Evolutionary conservation across 2,797 vertebrate species (phyloP).

Genomic region (Channa striata): DNA sequence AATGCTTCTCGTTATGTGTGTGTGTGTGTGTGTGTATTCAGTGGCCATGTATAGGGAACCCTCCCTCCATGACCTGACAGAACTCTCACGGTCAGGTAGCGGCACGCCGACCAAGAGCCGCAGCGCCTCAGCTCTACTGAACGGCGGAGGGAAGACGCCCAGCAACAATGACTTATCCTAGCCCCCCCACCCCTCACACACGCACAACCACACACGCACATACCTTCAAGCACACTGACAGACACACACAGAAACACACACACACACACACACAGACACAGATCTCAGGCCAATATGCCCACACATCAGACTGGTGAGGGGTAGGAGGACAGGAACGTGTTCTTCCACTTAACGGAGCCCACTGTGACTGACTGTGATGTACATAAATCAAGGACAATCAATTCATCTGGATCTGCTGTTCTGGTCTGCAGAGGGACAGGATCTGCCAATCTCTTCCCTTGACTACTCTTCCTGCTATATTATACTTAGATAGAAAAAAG

Average conservation of each 20-base stretch:
- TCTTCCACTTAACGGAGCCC: constrained; percentile 75
- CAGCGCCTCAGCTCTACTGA: constrained; percentile 82
- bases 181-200: constrained; percentile 55
- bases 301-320: constrained; percentile 64
- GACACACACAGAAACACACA: constrained; percentile 17
- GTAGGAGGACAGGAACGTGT: constrained; percentile 52
- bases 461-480: constrained; percentile 57
- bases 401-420: constrained; percentile 65
- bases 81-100: constrained; percentile 84
- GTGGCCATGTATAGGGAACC: constrained; percentile 87
- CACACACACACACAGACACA: constrained; percentile 38
- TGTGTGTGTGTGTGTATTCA: constrained; percentile 47
- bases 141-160: constrained; percentile 81
- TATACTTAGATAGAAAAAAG: constrained; percentile 41
- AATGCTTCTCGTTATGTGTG: constrained; percentile 48
- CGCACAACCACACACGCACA: constrained; percentile 18
- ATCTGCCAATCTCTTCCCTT: constrained; percentile 56
- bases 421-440: constrained; percentile 54
- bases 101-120: constrained; percentile 85
- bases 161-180: constrained; percentile 85
- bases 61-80: constrained; percentile 84
- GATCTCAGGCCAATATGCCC: constrained; percentile 76
- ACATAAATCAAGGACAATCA: constrained; percentile 82
- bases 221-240: constrained; percentile 18
- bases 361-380: constrained; percentile 85